phyloP scores from a whole-genome alignment of 2,888 invertebrate species.

The Drosophila neonasuta region DNA sequence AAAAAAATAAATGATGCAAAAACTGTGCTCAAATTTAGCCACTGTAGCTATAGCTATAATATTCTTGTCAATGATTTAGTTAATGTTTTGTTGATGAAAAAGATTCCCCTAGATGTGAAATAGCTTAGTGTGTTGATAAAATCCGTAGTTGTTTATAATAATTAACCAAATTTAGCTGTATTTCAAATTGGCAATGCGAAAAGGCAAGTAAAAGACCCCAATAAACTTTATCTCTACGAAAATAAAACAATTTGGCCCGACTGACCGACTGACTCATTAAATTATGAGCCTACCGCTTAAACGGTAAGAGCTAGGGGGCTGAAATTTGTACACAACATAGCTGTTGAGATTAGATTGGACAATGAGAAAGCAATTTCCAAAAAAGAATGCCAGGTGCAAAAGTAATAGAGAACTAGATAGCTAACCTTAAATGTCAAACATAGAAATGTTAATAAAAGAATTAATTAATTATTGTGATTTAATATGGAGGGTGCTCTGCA shows the following conservation, averaged over 20 bases:
- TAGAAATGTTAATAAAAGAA: not conserved
- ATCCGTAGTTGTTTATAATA: slow-evolving; percentile 5
- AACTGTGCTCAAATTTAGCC: not conserved
- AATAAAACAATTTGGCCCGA: too few species aligned
- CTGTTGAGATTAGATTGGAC: not conserved
- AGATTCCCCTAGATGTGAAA: not conserved
- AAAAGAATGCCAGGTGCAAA: not conserved
- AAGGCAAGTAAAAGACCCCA: slow-evolving; percentile 2
- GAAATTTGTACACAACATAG: slow-evolving; percentile 2
- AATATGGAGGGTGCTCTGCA: not conserved
- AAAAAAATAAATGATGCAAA: too few species aligned
- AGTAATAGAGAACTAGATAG: not conserved
- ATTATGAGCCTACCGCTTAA: not conserved
- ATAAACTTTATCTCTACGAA: not conserved
- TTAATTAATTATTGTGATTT: not conserved
- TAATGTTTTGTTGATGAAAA: slow-evolving; percentile 2
- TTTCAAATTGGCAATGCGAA: slow-evolving; percentile 6
- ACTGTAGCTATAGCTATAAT: not conserved
- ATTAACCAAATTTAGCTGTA: not conserved
- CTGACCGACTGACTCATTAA: not conserved
- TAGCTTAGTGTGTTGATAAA: not conserved
- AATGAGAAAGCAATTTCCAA: not conserved
- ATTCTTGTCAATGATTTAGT: slow-evolving; percentile 1
- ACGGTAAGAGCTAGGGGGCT: not conserved
- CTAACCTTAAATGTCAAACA: not conserved